Percentiles rank a stretch among this genome's conserved stretches.
Evolutionary conservation across 1,140 invertebrate species (phyloP).

Genomic region (Monochamus saltuarius): DNA sequence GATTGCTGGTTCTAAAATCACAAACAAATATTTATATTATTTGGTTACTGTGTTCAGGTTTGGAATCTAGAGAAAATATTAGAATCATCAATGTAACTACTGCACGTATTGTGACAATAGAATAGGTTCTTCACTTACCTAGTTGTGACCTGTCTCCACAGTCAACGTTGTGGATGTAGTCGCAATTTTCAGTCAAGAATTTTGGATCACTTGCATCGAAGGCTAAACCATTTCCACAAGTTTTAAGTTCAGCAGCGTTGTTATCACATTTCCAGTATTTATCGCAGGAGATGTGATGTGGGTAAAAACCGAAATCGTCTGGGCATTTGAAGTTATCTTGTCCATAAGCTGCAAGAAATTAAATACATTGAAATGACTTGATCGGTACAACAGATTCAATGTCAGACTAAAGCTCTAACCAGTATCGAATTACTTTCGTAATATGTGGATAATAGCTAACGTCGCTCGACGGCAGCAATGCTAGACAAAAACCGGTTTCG

Average conservation of each 20-base stretch:
- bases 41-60: background rate
- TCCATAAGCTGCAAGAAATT: constrained; percentile 60
- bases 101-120: too few relatives aligned
- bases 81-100: too few relatives aligned
- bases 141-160: constrained; percentile 84
- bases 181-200: constrained; percentile 91
- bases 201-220: constrained; percentile 87
- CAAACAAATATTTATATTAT: background rate
- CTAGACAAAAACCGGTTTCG: too few relatives aligned
- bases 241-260: constrained; percentile 83
- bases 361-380: constrained; percentile 26
- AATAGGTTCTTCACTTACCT: constrained; percentile 57
- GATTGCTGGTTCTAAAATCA: constrained; percentile 75
- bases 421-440: too few relatives aligned
- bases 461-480: too few relatives aligned
- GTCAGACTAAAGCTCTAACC: too few relatives aligned
- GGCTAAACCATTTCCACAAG: constrained; percentile 90
- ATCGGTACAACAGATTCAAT: background rate
- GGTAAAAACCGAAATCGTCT: constrained; percentile 93
- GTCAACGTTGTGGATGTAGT: constrained; percentile 94
- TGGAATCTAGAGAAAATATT: background rate
- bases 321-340: constrained; percentile 90
- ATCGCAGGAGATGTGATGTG: constrained; percentile 85
- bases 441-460: too few relatives aligned
- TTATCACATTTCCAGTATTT: constrained; percentile 97